A percentile compares a stretch with the other conserved stretches of the same genome.
These are phyloP conservation scores for Tachina fera DNA, from an alignment of 2,888 invertebrate species.

Conservation along the genomic window DNA sequence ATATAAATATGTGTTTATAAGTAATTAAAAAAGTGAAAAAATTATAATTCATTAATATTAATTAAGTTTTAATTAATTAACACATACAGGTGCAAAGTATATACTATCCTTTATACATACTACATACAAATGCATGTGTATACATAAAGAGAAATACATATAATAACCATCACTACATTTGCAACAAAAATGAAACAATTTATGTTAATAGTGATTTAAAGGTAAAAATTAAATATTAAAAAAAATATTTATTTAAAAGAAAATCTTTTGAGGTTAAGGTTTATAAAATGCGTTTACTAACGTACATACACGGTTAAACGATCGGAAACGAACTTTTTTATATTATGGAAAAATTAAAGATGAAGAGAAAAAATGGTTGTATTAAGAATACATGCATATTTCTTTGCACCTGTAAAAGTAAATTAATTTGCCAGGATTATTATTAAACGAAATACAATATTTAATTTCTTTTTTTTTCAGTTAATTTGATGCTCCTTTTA, in stretches of 20 bases:
- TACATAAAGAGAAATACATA: constrained; percentile 2
- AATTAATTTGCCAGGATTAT: constrained; percentile 4
- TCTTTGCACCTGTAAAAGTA: neutral
- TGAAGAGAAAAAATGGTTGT: constrained; percentile 29
- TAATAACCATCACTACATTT: neutral
- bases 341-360: constrained; percentile 13
- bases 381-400: constrained; percentile 33
- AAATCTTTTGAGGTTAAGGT: constrained; percentile 31
- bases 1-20: constrained; percentile 24
- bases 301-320: constrained; percentile 58
- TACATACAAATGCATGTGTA: no score
- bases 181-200: neutral
- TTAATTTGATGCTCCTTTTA: neutral
- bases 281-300: constrained; percentile 37
- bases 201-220: neutral
- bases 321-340: constrained; percentile 68
- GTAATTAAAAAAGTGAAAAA: constrained; percentile 40
- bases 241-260: neutral
- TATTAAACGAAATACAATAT: constrained; percentile 28
- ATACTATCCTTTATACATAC: no score
- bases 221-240: constrained; percentile 27
- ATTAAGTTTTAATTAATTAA: constrained; percentile 35
- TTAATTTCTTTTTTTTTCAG: constrained; percentile 21
- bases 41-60: constrained; percentile 34
- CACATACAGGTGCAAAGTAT: constrained; percentile 25